Evolutionary conservation across 2,113 vertebrate genomes (phyloP).

Genomic region (Eptatretus burgeri): DNA sequence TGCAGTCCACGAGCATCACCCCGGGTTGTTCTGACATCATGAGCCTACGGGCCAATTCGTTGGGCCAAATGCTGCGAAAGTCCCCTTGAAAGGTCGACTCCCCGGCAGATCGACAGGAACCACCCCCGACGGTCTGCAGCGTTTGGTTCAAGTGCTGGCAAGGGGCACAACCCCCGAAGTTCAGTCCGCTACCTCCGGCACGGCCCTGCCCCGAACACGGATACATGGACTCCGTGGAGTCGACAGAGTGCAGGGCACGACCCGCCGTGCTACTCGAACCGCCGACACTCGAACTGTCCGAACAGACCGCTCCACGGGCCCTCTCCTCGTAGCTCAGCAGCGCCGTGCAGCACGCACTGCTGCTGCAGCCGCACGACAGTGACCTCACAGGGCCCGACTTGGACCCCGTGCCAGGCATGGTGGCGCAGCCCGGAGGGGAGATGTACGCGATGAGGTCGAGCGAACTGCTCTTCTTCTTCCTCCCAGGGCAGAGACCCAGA

Average conservation of each 20-base stretch:
- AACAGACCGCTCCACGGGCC: conserved; percentile 13
- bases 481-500: conserved; percentile 8
- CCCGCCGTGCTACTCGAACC: conserved; percentile 11
- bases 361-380: conserved; percentile 12
- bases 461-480: conserved; percentile 9
- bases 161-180: conserved; percentile 28
- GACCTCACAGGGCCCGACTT: conserved; percentile 14
- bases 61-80: conserved; percentile 34
- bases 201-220: conserved; percentile 18
- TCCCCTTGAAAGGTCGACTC: conserved; percentile 26
- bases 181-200: conserved; percentile 24
- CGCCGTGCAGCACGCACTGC: conserved; percentile 25
- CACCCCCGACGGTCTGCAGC: conserved; percentile 21
- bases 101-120: conserved; percentile 23
- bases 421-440: conserved; percentile 10
- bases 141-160: conserved; percentile 24
- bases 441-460: conserved; percentile 13
- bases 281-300: conserved; percentile 10
- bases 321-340: conserved; percentile 14
- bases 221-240: conserved; percentile 15
- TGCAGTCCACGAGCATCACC: conserved; percentile 25
- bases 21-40: conserved; percentile 15
- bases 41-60: conserved; percentile 36
- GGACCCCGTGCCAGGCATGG: conserved; percentile 14
- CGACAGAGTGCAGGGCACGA: conserved; percentile 21